Evolutionary conservation across 2,888 invertebrate genomes (phyloP), one percentile per base, ranked within the genome.

Genomic region (Meliscaeva auricollis): DNA sequence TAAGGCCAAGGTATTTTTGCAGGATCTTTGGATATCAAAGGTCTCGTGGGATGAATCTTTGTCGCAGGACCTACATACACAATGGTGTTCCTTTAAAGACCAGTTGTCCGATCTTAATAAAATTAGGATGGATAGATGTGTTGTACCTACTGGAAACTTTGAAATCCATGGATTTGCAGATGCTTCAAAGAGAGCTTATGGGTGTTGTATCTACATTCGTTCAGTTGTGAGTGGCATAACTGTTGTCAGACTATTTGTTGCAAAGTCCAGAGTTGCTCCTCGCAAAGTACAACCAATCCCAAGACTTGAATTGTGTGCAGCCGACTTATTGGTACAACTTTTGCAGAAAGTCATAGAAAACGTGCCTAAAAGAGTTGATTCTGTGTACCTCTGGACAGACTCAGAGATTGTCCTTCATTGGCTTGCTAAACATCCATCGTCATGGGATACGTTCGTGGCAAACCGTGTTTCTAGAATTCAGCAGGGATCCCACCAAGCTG

Each of bases 21-120:
- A 54, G 8, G 54, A 54, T 54, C 15, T 54, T 8, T 54, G 54
- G 60, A 68, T 64, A 7, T 38, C 77, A 9, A 87, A 82, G 20
- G 38, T 85, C 5, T 38, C 77, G 1, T 85, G 83, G 80, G 64
- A 54, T 38, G 66, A 52, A 7, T 50, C 66, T 0, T 30, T 68
- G 20, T 50, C 66, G 3, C 48, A 68, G 13, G 32, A 20, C 9
- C 13, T 50, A 6, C 35, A 68, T 32, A 50, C 38, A 1, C 66
- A 68, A 50, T 66, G 66, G 66, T 13, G 6, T 20, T 17, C 7
- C 2, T 38, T 50, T 66, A 50, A 46, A 11, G 50, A 22, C 48
- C 20, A 22, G 22, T 11, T 48, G 3, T 4, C 50, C 9, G 50
- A 50, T 22, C 17, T 50, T 0, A 22, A 50, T 5, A 22, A 22